Conservation (phyloP, 1,140 invertebrate genomes). For the Globodera rostochiensis region DNA sequence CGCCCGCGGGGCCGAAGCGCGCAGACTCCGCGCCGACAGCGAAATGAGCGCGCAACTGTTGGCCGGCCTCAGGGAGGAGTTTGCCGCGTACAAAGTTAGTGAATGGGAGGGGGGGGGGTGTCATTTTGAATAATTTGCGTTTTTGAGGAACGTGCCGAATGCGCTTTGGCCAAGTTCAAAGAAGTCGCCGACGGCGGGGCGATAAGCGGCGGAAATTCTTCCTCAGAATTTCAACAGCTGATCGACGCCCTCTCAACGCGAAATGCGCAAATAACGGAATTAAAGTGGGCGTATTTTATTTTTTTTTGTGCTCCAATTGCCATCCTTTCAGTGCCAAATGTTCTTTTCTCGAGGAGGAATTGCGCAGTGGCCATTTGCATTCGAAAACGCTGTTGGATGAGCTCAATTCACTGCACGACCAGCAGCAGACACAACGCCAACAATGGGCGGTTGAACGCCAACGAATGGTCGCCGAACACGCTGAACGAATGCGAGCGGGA, state of each 20-base stretch:
- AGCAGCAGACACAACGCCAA: slow-evolving; percentile 7
- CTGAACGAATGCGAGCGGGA: slow-evolving; percentile 12
- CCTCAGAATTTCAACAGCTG: slow-evolving; percentile 22
- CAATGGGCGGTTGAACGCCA: slow-evolving; percentile 15
- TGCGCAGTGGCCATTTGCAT: slow-evolving; percentile 19
- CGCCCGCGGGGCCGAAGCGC: slow-evolving; percentile 13
- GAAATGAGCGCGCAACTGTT: slow-evolving; percentile 3
- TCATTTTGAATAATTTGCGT: too few species aligned
- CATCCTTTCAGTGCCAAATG: slow-evolving; percentile 25
- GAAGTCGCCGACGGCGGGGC: background rate
- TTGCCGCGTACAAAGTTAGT: slow-evolving; percentile 13
- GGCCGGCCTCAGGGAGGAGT: slow-evolving; percentile 14
- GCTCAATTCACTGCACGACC: slow-evolving; percentile 23
- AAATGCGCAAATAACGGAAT: slow-evolving; percentile 9
- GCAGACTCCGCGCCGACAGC: slow-evolving; percentile 14
- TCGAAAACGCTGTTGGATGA: slow-evolving; percentile 30
- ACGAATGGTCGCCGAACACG: slow-evolving; percentile 11
- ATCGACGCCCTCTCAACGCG: slow-evolving; percentile 10
- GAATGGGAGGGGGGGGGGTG: background rate
- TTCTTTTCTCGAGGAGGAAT: slow-evolving; percentile 31
- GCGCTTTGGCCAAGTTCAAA: slow-evolving; percentile 5
- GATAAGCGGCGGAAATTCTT: background rate
- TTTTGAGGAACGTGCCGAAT: background rate
- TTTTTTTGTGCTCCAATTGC: background rate
- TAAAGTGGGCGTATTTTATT: slow-evolving; percentile 24